These are phyloP conservation scores for Phasia obesa DNA, from an alignment of 2,888 invertebrate genomes.

Conservation along the genomic window DNA sequence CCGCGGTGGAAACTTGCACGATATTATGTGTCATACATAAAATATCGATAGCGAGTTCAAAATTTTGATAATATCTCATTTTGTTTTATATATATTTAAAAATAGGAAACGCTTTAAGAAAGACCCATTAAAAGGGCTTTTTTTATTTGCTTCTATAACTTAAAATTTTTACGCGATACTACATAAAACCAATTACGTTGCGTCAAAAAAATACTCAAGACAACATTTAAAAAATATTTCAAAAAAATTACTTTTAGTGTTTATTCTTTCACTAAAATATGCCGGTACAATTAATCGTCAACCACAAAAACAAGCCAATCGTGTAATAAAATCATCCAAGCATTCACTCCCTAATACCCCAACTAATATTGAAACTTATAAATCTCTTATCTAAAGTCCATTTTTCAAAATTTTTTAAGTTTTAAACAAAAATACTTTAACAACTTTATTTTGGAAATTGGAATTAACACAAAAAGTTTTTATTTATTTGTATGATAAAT, in stretches of 20 bases:
- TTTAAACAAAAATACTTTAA: conserved; percentile 11
- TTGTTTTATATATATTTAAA: too few species aligned
- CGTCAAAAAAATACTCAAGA: too few species aligned
- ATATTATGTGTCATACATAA: too few species aligned
- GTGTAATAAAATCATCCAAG: conserved; percentile 36
- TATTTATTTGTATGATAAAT: conserved; percentile 55
- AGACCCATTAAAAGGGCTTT: too few species aligned
- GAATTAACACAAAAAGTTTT: not conserved
- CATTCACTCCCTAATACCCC: conserved; percentile 37
- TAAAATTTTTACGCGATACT: too few species aligned
- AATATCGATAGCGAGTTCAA: too few species aligned
- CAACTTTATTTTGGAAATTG: conserved; percentile 20
- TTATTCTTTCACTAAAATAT: not conserved
- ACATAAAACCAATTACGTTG: too few species aligned
- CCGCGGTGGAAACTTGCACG: too few species aligned
- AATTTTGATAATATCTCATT: too few species aligned
- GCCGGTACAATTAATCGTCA: conserved; percentile 6
- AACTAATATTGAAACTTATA: conserved; percentile 9
- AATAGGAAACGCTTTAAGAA: too few species aligned
- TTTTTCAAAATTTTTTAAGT: conserved; percentile 20
- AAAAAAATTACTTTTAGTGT: not conserved
- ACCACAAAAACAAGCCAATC: conserved; percentile 27
- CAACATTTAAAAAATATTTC: too few species aligned
- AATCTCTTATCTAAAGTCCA: conserved; percentile 37
- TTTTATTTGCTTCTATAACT: too few species aligned